A percentile compares a stretch with the other conserved stretches of the same genome.
These are phyloP conservation scores for Pollimyrus isidori DNA, from an alignment of 2,113 vertebrate species.

Conservation along the genomic window DNA sequence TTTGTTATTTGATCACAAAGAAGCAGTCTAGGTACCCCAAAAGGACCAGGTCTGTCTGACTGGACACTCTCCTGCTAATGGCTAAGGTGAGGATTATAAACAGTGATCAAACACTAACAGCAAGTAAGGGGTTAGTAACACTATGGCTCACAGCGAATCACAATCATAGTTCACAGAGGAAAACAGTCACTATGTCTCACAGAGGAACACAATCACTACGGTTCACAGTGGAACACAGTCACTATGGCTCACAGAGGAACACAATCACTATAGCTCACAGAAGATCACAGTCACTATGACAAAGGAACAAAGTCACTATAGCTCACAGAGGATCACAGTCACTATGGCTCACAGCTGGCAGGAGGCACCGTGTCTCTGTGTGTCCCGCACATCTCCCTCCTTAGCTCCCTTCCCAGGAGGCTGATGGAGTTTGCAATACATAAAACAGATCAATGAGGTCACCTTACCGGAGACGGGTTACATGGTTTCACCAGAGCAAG, in stretches of 20 bases:
- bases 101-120: no score
- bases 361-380: not conserved
- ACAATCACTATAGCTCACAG: not conserved
- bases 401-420: not conserved
- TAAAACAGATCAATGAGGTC: not conserved
- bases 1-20: not conserved
- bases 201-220: not conserved
- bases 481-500: not conserved
- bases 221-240: not conserved
- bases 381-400: not conserved
- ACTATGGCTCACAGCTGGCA: not conserved
- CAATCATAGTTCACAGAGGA: not conserved
- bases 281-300: not conserved
- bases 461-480: not conserved
- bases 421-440: not conserved
- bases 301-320: not conserved
- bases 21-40: not conserved
- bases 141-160: not conserved
- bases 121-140: no score
- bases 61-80: not conserved
- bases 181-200: not conserved
- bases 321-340: not conserved
- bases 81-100: not conserved
- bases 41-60: not conserved
- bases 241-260: not conserved